phyloP scores from a whole-genome alignment of 2,797 vertebrate species.

The Dromococcyx pavoninus region DNA sequence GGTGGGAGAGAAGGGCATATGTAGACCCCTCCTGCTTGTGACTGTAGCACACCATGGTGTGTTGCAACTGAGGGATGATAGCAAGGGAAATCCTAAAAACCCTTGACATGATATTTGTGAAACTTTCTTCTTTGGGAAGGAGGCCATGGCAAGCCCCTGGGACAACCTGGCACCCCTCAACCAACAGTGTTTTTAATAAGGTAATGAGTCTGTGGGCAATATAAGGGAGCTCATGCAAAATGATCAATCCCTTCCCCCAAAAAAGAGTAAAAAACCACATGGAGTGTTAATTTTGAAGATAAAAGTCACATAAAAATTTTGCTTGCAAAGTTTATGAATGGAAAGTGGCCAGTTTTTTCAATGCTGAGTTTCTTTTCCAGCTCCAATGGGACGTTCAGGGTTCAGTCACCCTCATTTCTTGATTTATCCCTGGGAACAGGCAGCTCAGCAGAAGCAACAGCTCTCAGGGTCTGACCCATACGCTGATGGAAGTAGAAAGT shows the following conservation, averaged over 20 bases:
- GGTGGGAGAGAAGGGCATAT: not conserved
- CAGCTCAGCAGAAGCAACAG: not conserved
- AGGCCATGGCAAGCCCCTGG: not conserved
- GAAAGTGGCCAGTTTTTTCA: accelerated
- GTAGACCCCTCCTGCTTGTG: not conserved
- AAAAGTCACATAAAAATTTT: not conserved
- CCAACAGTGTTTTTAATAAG: accelerated
- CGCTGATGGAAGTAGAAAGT: not conserved
- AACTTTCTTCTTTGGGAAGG: not conserved
- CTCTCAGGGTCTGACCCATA: not conserved
- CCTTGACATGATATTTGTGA: not conserved
- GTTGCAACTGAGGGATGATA: not conserved
- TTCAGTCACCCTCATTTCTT: not conserved
- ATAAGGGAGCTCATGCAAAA: not conserved
- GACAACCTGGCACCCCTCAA: not conserved
- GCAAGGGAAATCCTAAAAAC: not conserved
- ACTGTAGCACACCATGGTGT: accelerated
- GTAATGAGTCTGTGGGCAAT: accelerated
- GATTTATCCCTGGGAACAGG: not conserved
- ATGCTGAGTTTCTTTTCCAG: accelerated
- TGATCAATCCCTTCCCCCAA: accelerated
- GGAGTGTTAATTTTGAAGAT: not conserved
- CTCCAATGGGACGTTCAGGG: not conserved
- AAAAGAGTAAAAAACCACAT: not conserved
- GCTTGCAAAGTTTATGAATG: not conserved